Percentiles rank a stretch among this genome's conserved stretches.
phyloP scores from a whole-genome alignment of 2,888 invertebrate species.

The Drosophila paramelanica region DNA sequence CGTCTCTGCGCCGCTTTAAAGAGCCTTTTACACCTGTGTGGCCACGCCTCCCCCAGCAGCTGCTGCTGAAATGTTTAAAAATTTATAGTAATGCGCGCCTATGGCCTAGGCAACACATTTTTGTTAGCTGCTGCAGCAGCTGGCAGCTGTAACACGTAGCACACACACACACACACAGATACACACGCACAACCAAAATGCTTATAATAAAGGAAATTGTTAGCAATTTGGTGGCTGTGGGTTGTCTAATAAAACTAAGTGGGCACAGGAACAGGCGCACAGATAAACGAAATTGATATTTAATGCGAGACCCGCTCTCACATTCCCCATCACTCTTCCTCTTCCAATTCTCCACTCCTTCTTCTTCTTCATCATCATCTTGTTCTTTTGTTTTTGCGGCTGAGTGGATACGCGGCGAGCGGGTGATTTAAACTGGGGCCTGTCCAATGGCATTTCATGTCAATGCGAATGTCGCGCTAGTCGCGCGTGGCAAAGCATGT shows the following conservation, averaged over 20 bases:
- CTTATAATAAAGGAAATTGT: conserved; percentile 78
- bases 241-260: conserved; percentile 79
- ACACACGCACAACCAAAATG: conserved; percentile 25
- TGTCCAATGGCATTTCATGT: conserved; percentile 63
- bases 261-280: conserved; percentile 55
- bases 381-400: conserved; percentile 50
- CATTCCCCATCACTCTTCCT: not conserved
- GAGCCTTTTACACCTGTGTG: conserved; percentile 67
- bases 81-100: conserved; percentile 73
- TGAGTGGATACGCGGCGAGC: conserved; percentile 26
- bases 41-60: not conserved
- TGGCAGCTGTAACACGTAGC: conserved; percentile 74
- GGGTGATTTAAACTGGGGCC: conserved; percentile 42
- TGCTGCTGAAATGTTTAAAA: conserved; percentile 53
- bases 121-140: conserved; percentile 44
- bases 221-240: conserved; percentile 63
- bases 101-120: conserved; percentile 66
- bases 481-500: conserved; percentile 70
- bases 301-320: conserved; percentile 51
- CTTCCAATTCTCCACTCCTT: not conserved
- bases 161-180: conserved; percentile 18
- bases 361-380: not conserved
- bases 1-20: conserved; percentile 46
- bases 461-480: conserved; percentile 55
- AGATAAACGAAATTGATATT: conserved; percentile 79